Conservation (phyloP, 2,113 vertebrate species). For the Istiophorus platypterus region DNA sequence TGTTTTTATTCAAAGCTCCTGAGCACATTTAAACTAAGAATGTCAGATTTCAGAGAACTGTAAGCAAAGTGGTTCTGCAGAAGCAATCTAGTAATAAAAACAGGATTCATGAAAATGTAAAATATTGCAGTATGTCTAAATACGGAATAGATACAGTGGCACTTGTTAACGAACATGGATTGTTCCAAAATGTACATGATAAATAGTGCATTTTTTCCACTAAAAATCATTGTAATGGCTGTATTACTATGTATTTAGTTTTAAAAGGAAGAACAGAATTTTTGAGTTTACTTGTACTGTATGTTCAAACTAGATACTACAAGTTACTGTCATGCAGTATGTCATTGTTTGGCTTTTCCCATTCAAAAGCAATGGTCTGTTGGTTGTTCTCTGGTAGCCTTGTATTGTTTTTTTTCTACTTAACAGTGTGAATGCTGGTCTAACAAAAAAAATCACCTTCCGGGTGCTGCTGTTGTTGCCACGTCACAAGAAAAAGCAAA, state of each 20-base stretch:
- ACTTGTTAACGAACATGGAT: conserved; percentile 30
- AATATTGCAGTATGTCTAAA: conserved; percentile 48
- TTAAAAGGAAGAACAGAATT: conserved; percentile 9
- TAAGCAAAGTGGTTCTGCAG: conserved; percentile 34
- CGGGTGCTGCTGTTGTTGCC: conserved; percentile 61
- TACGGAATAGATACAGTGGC: conserved; percentile 28
- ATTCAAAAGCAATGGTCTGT: conserved; percentile 61
- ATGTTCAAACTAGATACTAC: conserved; percentile 60
- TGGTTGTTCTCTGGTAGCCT: conserved; percentile 64
- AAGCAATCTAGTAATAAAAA: conserved; percentile 30
- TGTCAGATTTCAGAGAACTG: conserved; percentile 45
- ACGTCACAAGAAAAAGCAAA: conserved; percentile 62
- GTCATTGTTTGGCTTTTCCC: conserved; percentile 72
- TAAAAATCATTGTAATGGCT: conserved; percentile 44
- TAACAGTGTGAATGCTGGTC: conserved; percentile 61
- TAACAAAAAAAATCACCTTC: conserved; percentile 64
- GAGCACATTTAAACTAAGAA: conserved; percentile 39
- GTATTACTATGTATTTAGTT: conserved; percentile 57
- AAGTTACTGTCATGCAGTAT: conserved; percentile 77
- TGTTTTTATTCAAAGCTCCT: conserved; percentile 63
- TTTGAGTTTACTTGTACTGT: conserved; percentile 57
- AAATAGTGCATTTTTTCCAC: conserved; percentile 43
- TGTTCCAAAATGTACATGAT: conserved; percentile 56
- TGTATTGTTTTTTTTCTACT: conserved; percentile 74
- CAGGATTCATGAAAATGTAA: conserved; percentile 45